These are phyloP conservation scores for Choristoneura fumiferana DNA, from an alignment of 1,140 invertebrate species.

Conservation along the genomic window DNA sequence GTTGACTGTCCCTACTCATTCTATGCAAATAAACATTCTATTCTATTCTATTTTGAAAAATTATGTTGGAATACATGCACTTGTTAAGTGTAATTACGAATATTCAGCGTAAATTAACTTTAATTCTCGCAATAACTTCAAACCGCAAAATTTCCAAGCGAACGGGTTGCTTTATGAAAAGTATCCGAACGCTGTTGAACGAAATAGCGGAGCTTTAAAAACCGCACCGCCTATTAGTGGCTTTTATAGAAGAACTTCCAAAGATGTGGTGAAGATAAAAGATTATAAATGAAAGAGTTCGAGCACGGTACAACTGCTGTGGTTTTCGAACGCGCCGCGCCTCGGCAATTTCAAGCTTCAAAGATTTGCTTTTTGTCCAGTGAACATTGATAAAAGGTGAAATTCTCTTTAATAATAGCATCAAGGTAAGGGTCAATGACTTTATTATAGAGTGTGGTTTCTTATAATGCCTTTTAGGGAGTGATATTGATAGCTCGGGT, in stretches of 20 bases:
- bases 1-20: too few species aligned
- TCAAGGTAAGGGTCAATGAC: constrained; percentile 17
- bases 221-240: constrained; percentile 60
- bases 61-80: too few species aligned
- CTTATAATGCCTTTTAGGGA: constrained; percentile 11
- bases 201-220: constrained; percentile 42
- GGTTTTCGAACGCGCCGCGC: constrained; percentile 33
- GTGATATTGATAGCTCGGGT: constrained; percentile 10
- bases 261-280: constrained; percentile 58
- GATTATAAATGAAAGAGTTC: constrained; percentile 53
- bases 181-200: constrained; percentile 26
- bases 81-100: too few species aligned
- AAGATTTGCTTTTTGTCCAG: constrained; percentile 22
- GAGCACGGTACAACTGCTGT: constrained; percentile 31
- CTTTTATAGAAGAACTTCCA: constrained; percentile 45
- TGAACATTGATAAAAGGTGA: constrained; percentile 25
- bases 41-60: too few species aligned
- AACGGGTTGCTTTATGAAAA: neutral
- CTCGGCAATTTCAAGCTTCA: constrained; percentile 19
- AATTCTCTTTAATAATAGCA: constrained; percentile 18
- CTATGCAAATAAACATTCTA: too few species aligned
- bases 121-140: constrained; percentile 11
- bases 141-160: constrained; percentile 15
- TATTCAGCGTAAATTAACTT: too few species aligned
- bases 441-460: constrained; percentile 14